Base-by-base conservation (phyloP, 2,888 invertebrate genomes). In the Hemicrepidius hirtus region DNA sequence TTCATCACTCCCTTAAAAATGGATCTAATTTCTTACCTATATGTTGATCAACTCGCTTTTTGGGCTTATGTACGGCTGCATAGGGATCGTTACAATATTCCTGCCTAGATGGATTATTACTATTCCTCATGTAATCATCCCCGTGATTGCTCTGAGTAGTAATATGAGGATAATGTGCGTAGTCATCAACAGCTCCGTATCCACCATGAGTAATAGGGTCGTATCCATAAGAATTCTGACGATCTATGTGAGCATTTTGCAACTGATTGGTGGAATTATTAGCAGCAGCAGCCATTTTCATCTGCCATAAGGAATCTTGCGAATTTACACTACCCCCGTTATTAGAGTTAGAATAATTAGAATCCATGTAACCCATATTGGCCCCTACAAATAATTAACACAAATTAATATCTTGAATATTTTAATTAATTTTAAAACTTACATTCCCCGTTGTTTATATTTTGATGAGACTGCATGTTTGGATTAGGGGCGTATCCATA, bases 271-370 rank as follows among this genome's bases (percentile, higher is more conserved):
- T 92, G 64, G 91, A 92, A 78, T 91, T 91, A 81, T 92, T 92
- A 10, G 90, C 89, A 1, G 90, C 91, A n/a, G 93, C 94, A 0
- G 94, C 94, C 91, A 94, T 94, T 87, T 97, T 97, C 91, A 96
- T 94, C 87, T 96, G 96, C 97, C 97, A 96, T 82, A 97, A 87
- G 41, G 97, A 97, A 86, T 97, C 96, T 86, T 97, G 97, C 3
- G 96, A 97, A 88, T 97, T 96, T 70, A 97, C 96, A 81, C 96
- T 96, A 78, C 97, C 97, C n/a, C 96, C 96, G 86, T 96, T 96
- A 88, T 96, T 96, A 73, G 96, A 96, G 86, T 96, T 96, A 72
- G 96, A 95, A 87, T 96, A 96, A 86, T 95, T 95, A 87, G 95
- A 95, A 85, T 96, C 96, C 88, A 95, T 92, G 88, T 96, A 96